Evolutionary conservation across 2,113 vertebrate species (phyloP).

Genomic region (Neodon shergylaensis): DNA sequence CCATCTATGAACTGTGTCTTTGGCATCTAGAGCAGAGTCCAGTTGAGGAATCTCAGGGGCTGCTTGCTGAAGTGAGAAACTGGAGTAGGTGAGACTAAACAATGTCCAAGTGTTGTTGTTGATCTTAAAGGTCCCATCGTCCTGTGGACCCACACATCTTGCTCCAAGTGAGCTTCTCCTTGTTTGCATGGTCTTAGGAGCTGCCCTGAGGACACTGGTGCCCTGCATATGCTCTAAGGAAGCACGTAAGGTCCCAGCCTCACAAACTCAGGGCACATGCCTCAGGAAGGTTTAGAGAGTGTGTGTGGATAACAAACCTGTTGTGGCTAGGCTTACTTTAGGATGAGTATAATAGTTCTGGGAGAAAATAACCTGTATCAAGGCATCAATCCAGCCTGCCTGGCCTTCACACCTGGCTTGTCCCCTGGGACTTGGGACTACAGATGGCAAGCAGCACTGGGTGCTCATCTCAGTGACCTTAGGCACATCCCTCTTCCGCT

Average conservation of each 20-base stretch:
- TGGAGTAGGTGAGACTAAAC: background rate
- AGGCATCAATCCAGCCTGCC: background rate
- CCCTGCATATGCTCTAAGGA: background rate
- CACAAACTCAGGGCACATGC: background rate
- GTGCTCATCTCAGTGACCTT: background rate
- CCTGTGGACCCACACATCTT: background rate
- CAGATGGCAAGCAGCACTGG: background rate
- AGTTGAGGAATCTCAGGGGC: background rate
- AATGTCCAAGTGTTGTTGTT: background rate
- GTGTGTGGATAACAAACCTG: background rate
- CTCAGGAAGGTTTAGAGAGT: background rate
- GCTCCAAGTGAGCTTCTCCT: background rate
- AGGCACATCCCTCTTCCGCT: slow-evolving; percentile 3
- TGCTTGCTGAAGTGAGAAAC: background rate
- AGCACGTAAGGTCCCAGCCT: background rate
- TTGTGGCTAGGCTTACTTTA: background rate
- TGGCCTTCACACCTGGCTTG: background rate
- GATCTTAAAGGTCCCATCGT: background rate
- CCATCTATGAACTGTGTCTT: background rate
- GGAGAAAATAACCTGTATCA: background rate
- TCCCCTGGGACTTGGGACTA: background rate
- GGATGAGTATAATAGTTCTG: background rate
- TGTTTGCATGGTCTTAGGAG: background rate
- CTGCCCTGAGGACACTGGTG: background rate
- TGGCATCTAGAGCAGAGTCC: background rate